Conservation (phyloP, 2,113 vertebrate species). For the Psilopsiagon aurifrons region DNA sequence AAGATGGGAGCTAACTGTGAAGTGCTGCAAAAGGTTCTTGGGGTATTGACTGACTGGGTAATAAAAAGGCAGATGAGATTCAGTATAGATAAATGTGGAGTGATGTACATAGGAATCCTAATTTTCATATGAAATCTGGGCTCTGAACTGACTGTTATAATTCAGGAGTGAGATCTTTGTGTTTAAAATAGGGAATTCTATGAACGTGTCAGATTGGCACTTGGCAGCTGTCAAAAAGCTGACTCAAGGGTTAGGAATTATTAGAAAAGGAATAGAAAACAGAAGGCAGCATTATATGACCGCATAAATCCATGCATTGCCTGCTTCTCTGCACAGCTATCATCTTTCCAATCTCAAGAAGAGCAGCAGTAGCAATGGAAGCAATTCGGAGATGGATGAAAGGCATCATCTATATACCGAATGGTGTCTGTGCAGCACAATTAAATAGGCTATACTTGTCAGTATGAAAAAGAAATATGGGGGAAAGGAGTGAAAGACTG, state of each 20-base stretch:
- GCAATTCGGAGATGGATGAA: not conserved
- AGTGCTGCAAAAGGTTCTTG: not conserved
- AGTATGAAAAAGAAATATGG: not conserved
- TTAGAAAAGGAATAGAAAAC: not conserved
- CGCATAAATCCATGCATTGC: not conserved
- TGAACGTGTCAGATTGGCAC: not conserved
- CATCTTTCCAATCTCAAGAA: not conserved
- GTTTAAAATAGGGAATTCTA: conserved; percentile 3
- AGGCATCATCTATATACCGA: not conserved
- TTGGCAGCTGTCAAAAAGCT: conserved; percentile 31
- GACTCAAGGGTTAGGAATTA: not conserved
- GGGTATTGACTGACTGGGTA: not conserved
- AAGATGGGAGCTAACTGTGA: not conserved
- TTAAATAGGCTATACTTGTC: not conserved
- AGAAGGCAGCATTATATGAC: not conserved
- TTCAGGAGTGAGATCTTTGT: not conserved
- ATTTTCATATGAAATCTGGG: conserved; percentile 32
- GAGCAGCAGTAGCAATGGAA: not conserved
- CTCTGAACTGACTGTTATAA: not conserved
- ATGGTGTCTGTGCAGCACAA: not conserved
- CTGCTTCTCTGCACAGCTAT: not conserved
- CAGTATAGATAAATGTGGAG: not conserved
- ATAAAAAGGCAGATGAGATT: conserved; percentile 13
- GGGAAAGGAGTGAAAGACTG: not conserved
- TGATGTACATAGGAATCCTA: not conserved